Base-by-base conservation (phyloP, 2,797 vertebrate species). In the Parauchenoglanis ngamensis region DNA sequence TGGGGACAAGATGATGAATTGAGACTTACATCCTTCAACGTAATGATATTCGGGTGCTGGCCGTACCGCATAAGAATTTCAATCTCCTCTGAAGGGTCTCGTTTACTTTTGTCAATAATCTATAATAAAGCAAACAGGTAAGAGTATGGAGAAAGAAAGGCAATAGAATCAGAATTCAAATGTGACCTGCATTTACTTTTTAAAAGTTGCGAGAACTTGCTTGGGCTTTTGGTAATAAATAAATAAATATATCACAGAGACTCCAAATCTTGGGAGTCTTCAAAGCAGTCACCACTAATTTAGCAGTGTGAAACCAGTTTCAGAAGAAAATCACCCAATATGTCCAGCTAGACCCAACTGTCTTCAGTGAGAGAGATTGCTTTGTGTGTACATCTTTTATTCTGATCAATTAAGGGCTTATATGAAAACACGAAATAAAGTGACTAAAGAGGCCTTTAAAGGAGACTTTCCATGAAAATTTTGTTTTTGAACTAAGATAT, bases 61-160 rank as follows among this genome's bases (percentile, higher is more conserved):
- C 97, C 97, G 17, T 98, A 99, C 91, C 97, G 95, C 98, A 99
- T 98, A 88, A 99, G 94, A 94, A 99, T 99, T 92, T 99, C 98
- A 0, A 98, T 99, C 95, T 99, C 98, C 94, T 99, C 98, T 2
- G 98, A 98, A 0, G 98, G 98, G 91, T 99, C 98, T 90, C 98
- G 95, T 91, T 99, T 99, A 93, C 96, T 97, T 96, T 99, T 99
- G 94, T 99, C 98, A 92, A 99, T 99, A 91, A 99, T 98, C 98
- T 99, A 92, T 87, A 61, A 31, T 3, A 31, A 63, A 82, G 40
- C 17, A 23, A 21, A 23, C 21, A 6, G 56, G 35, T 44, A n/a
- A 63, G 35, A 7, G 21, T 57, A 23, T 57, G 3, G 3, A 40
- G 10, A 80, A 28, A 19, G n/a, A 31, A 28, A 17, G 7, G 49